These are phyloP conservation scores for Micronycteris hirsuta DNA, from an alignment of 2,113 vertebrate species.

Conservation along the genomic window DNA sequence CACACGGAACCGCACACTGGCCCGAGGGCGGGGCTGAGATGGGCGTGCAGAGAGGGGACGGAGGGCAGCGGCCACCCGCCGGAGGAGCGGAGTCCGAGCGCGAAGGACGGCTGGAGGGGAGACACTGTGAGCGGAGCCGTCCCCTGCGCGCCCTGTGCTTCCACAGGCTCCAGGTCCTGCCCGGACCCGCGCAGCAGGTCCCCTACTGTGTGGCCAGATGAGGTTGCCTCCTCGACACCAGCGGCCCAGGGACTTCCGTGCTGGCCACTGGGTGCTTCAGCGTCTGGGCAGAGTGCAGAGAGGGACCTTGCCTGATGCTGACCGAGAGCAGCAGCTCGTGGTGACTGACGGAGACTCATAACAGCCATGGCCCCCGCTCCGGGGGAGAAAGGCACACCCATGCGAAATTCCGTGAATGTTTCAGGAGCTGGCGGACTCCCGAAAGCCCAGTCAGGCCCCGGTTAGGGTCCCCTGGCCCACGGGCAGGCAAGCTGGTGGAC, in stretches of 20 bases:
- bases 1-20: background rate
- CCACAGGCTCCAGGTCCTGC: background rate
- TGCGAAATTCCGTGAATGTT: background rate
- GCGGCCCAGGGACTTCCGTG: background rate
- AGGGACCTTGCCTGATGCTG: background rate
- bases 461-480: background rate
- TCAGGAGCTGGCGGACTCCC: background rate
- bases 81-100: too few relatives aligned
- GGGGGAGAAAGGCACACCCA: background rate
- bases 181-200: too few relatives aligned
- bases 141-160: background rate
- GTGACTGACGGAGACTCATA: background rate
- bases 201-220: too few relatives aligned
- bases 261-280: background rate
- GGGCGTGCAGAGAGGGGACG: background rate
- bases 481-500: background rate
- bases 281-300: background rate
- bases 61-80: too few relatives aligned
- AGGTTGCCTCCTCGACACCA: background rate
- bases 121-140: rapidly evolving
- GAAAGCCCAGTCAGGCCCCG: background rate
- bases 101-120: background rate
- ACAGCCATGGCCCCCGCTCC: background rate
- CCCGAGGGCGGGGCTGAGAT: background rate
- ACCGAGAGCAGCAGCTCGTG: background rate